These are phyloP conservation scores for Suricata suricatta DNA, from an alignment of 2,113 vertebrate genomes.

Conservation along the genomic window DNA sequence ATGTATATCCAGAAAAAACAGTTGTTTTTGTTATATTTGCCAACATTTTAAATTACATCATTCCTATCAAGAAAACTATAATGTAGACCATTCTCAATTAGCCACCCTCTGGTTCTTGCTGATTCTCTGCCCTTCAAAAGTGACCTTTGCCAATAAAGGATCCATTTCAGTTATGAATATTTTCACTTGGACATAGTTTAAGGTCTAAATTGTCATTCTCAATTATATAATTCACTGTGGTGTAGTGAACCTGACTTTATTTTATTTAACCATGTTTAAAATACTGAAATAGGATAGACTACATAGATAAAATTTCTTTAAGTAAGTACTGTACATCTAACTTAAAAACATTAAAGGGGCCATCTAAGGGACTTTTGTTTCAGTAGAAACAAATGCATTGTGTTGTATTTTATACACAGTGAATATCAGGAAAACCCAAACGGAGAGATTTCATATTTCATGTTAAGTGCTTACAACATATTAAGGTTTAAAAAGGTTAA, in stretches of 20 bases:
- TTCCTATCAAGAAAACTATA: not conserved
- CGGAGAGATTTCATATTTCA: constrained; percentile 2
- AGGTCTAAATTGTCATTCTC: not conserved
- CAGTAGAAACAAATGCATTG: not conserved
- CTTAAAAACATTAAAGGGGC: not conserved
- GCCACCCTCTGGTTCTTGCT: not conserved
- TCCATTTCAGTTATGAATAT: not conserved
- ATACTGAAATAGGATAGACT: not conserved
- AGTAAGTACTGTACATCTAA: not conserved
- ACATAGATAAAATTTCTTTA: constrained; percentile 33
- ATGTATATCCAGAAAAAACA: not conserved
- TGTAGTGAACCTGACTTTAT: not conserved
- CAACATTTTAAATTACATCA: not conserved
- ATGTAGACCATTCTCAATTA: not conserved
- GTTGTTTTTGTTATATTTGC: not conserved
- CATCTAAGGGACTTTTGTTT: constrained; percentile 4
- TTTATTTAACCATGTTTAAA: not conserved
- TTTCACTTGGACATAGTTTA: not conserved
- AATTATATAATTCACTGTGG: not conserved
- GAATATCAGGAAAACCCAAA: constrained; percentile 34
- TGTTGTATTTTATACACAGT: constrained; percentile 53
- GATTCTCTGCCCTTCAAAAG: not conserved
- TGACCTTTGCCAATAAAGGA: not conserved
- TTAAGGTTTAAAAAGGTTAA: not conserved
- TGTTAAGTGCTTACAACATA: not conserved